A percentile compares a stretch with the other conserved stretches of the same genome.
Conservation (phyloP, 2,797 vertebrate species). For the Tapera naevia region DNA sequence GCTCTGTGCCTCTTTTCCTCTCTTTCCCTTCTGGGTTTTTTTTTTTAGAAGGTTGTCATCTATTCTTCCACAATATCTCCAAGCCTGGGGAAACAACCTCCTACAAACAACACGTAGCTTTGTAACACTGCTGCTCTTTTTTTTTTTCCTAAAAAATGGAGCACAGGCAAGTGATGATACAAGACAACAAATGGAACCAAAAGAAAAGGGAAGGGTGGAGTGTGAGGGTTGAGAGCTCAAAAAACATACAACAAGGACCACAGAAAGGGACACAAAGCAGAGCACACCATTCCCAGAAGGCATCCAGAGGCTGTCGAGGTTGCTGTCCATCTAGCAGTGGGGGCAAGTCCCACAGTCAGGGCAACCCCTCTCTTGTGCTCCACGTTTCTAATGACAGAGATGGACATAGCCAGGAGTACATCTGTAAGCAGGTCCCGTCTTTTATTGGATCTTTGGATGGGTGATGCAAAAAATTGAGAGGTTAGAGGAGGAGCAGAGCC, state of each 20-base stretch:
- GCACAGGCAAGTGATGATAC: neutral
- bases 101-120: constrained; percentile 37
- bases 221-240: neutral
- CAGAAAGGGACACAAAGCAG: neutral
- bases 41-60: constrained; percentile 36
- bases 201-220: neutral
- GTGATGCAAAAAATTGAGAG: neutral
- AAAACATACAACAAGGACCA: neutral
- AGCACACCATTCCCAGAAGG: neutral
- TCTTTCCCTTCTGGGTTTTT: neutral
- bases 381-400: neutral
- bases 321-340: neutral
- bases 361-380: neutral
- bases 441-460: neutral
- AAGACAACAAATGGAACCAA: neutral
- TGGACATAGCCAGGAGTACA: neutral
- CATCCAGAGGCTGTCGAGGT: neutral
- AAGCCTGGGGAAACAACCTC: constrained; percentile 46
- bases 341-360: neutral
- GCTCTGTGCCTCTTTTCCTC: neutral
- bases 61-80: constrained; percentile 10
- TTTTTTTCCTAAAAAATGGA: neutral
- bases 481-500: neutral
- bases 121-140: constrained; percentile 47
- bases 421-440: neutral